A percentile compares a stretch with the other conserved stretches of the same genome.
phyloP scores from a whole-genome alignment of 2,113 vertebrate species.

The Coptodon bakossiorum region DNA sequence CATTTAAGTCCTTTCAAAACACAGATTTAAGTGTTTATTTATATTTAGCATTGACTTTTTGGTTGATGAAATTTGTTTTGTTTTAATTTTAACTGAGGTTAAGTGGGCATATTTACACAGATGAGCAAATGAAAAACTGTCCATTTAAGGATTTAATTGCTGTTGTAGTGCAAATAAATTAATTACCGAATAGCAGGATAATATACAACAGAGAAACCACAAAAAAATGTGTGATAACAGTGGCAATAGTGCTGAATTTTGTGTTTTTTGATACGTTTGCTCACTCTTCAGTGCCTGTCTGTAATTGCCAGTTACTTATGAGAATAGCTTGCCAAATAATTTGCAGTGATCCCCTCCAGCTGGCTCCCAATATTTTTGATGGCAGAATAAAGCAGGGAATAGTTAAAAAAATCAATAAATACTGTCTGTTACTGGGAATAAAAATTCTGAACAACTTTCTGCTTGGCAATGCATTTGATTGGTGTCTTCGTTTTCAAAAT shows the following conservation, averaged over 20 bases:
- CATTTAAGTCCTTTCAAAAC: neutral
- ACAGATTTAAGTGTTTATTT: neutral
- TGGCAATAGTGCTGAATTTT: neutral
- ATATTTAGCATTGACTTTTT: neutral
- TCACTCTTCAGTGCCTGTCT: neutral
- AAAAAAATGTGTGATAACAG: neutral
- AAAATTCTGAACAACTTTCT: neutral
- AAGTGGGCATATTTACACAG: neutral
- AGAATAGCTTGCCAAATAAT: constrained; percentile 16
- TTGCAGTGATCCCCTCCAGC: constrained; percentile 17
- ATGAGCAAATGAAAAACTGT: neutral
- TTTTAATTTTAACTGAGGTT: neutral
- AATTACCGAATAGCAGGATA: neutral
- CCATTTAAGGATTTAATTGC: neutral
- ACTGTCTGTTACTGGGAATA: neutral
- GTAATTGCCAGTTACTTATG: neutral
- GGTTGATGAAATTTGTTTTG: neutral
- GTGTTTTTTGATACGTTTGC: neutral
- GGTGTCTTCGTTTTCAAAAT: neutral
- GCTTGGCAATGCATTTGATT: neutral
- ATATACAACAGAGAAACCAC: neutral
- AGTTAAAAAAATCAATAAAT: neutral
- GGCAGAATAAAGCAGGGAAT: neutral
- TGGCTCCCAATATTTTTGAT: constrained; percentile 17
- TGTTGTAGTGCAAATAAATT: neutral